These are phyloP conservation scores for Epicampocera succincta DNA, from an alignment of 2,888 invertebrate species.

Conservation along the genomic window DNA sequence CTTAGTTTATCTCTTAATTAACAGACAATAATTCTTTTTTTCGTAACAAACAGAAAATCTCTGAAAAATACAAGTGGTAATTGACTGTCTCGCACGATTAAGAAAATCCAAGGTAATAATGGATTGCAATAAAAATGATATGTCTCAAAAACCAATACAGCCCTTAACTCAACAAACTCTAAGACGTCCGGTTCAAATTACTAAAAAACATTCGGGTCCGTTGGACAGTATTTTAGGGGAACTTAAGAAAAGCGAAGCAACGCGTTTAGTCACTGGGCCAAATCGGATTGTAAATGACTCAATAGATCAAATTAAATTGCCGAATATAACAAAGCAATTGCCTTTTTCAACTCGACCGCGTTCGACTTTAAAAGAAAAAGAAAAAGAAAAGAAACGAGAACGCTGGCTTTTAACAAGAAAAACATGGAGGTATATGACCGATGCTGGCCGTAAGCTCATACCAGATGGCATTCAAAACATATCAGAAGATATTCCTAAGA, in stretches of 20 bases:
- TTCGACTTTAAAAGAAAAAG: slow-evolving; percentile 58
- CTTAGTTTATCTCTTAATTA: not conserved
- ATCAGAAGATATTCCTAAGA: slow-evolving; percentile 89
- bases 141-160: not conserved
- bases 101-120: not conserved
- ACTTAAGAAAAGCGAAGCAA: slow-evolving; percentile 20
- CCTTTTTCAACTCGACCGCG: slow-evolving; percentile 31
- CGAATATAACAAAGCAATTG: slow-evolving; percentile 34
- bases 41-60: slow-evolving; percentile 4
- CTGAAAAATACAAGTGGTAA: not conserved
- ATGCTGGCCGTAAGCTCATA: slow-evolving; percentile 91
- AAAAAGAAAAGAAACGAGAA: slow-evolving; percentile 81
- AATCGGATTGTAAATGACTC: not conserved
- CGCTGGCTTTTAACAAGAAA: slow-evolving; percentile 94
- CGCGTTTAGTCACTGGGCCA: not conserved
- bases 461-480: slow-evolving; percentile 90
- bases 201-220: slow-evolving; percentile 61
- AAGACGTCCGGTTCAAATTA: slow-evolving; percentile 53
- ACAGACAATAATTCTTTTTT: not conserved
- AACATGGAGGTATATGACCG: slow-evolving; percentile 96
- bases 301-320: slow-evolving; percentile 20
- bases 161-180: slow-evolving; percentile 26
- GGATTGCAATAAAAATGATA: not conserved
- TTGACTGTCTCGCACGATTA: not conserved
- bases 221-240: slow-evolving; percentile 47